A percentile compares a stretch with the other conserved stretches of the same genome.
Conservation (phyloP, 2,888 invertebrate genomes). For the Volucella zonaria region DNA sequence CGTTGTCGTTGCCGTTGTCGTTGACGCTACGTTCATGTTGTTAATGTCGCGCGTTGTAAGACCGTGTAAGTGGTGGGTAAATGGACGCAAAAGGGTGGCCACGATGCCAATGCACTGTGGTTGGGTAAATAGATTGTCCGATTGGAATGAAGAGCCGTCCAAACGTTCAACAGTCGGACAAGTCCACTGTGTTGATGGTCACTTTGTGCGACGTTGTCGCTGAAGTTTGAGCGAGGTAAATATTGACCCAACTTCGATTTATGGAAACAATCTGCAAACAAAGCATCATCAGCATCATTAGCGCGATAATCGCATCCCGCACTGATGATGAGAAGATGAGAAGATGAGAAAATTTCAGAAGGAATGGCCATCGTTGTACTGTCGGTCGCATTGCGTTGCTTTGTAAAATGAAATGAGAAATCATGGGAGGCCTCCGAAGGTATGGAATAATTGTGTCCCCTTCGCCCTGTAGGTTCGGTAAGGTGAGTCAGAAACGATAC, state of each 20-base stretch:
- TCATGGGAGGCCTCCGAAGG: not conserved
- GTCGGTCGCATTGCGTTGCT: too few species aligned
- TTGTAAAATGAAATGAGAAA: constrained; percentile 13
- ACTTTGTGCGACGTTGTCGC: constrained; percentile 56
- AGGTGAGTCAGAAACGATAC: not conserved
- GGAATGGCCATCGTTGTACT: not conserved
- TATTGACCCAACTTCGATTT: constrained; percentile 72
- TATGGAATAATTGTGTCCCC: too few species aligned
- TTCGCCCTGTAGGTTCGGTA: too few species aligned
- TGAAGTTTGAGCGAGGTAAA: constrained; percentile 56
- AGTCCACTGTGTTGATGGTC: constrained; percentile 48
- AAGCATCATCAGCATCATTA: constrained; percentile 70
- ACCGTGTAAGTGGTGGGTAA: constrained; percentile 51
- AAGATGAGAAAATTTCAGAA: constrained; percentile 37
- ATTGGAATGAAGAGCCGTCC: constrained; percentile 43
- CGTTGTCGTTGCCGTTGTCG: constrained; percentile 40
- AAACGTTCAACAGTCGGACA: not conserved
- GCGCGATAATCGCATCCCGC: constrained; percentile 67
- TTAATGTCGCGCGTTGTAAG: constrained; percentile 53
- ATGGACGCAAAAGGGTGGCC: constrained; percentile 46
- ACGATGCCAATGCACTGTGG: constrained; percentile 9
- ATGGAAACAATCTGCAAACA: constrained; percentile 73
- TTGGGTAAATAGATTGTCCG: constrained; percentile 61
- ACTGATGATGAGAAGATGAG: constrained; percentile 41
- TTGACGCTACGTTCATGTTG: constrained; percentile 52